phyloP scores from a whole-genome alignment of 2,888 invertebrate species.

The Nesidiocoris tenuis region DNA sequence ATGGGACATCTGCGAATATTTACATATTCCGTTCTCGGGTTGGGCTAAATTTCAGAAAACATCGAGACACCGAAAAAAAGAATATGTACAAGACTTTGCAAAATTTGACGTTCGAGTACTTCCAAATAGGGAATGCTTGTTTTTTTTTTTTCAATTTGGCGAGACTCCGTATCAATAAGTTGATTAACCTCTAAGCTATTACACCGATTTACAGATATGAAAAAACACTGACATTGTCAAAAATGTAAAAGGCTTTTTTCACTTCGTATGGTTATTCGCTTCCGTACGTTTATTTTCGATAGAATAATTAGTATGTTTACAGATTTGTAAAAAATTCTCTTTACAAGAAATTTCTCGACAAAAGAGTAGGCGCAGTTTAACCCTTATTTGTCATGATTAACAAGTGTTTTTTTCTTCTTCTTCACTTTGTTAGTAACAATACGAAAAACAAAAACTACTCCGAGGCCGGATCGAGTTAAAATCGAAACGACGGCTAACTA shows the following conservation, averaged over 20 bases:
- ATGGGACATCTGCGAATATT: slow-evolving; percentile 12
- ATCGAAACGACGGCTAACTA: slow-evolving; percentile 35
- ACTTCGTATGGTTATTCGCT: background rate
- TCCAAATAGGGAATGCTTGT: background rate
- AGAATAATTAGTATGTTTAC: slow-evolving; percentile 21
- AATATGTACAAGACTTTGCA: slow-evolving; percentile 25
- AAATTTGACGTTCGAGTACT: slow-evolving; percentile 1
- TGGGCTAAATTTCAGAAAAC: slow-evolving; percentile 23
- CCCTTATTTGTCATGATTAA: slow-evolving; percentile 49
- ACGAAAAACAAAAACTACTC: slow-evolving; percentile 45
- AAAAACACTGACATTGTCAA: slow-evolving; percentile 34
- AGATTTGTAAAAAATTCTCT: slow-evolving; percentile 35
- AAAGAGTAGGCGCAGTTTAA: slow-evolving; percentile 47
- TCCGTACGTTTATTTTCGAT: slow-evolving; percentile 9
- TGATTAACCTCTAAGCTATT: slow-evolving; percentile 10
- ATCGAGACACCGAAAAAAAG: slow-evolving; percentile 29
- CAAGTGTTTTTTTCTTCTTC: slow-evolving; percentile 46
- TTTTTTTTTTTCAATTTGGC: slow-evolving; percentile 29
- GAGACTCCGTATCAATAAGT: slow-evolving; percentile 8
- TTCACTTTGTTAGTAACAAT: slow-evolving; percentile 35
- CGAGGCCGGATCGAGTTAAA: slow-evolving; percentile 33
- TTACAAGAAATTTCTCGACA: slow-evolving; percentile 34
- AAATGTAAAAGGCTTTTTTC: slow-evolving; percentile 32
- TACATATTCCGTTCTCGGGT: slow-evolving; percentile 28
- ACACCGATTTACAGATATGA: slow-evolving; percentile 40